Evolutionary conservation across 2,888 invertebrate genomes (phyloP).

Genomic region (Hedychridium roseum): DNA sequence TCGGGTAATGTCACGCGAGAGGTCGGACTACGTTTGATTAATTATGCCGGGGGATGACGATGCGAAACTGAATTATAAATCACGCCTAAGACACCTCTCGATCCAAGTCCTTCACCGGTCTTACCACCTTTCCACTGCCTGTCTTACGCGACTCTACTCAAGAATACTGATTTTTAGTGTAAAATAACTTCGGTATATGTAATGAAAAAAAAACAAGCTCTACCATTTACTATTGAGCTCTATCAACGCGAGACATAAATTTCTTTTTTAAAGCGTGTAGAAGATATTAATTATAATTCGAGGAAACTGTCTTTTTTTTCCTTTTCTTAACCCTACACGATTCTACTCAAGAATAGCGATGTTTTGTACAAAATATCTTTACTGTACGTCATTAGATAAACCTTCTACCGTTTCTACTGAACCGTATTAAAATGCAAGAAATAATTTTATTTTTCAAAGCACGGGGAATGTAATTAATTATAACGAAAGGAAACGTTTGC

Average conservation of each 20-base stretch:
- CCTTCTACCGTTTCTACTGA: too few relatives aligned
- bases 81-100: slow-evolving; percentile 18
- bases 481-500: too few relatives aligned
- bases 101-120: not conserved
- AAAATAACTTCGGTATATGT: too few relatives aligned
- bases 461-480: too few relatives aligned
- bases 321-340: too few relatives aligned
- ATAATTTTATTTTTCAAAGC: too few relatives aligned
- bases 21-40: slow-evolving; percentile 24
- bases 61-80: slow-evolving; percentile 29
- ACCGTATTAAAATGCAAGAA: too few relatives aligned
- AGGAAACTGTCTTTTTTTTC: not conserved
- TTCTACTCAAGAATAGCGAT: too few relatives aligned
- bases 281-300: not conserved
- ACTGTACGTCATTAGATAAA: too few relatives aligned
- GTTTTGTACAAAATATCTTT: too few relatives aligned
- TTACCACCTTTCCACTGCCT: not conserved
- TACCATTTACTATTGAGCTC: slow-evolving; percentile 3
- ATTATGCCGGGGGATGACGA: slow-evolving; percentile 26
- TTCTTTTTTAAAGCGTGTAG: not conserved
- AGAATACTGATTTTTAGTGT: too few relatives aligned
- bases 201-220: not conserved
- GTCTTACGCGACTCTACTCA: too few relatives aligned
- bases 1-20: slow-evolving; percentile 20
- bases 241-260: slow-evolving; percentile 14